Base-by-base conservation (phyloP, 2,888 invertebrate species). In the Habrosyne pyritoides region DNA sequence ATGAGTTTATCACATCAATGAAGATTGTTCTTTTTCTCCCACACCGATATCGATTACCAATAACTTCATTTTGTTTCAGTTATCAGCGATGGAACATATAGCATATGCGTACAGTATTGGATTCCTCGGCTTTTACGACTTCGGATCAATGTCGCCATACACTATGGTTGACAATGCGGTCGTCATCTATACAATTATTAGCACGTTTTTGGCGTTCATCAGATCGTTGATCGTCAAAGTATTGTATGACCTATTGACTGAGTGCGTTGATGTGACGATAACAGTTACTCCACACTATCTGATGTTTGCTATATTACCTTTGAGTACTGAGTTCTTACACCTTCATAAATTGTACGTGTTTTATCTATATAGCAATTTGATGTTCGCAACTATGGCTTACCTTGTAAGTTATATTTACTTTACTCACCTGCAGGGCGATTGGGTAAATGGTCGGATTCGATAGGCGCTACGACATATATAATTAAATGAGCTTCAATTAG, bases 101-200 rank as follows among this genome's bases (percentile, higher is more conserved):
- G 61, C 73, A 0, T 78, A 79, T 47, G 67, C 75, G 1, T 87
- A 81, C 50, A 83, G 87, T 0, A 77, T 89, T 49, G 90, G 90
- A 2, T 73, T 82, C 47, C 67, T 89, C 28, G 87, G 87, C 6
- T 66, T 84, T 10, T 83, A 84, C 53, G 89, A 90, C 63, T 85
- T 84, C 53, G 82, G 79, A 1, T 69, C 71, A 0, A 74, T 86
- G 60, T 88, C 87, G 0, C 75, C 86, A 0, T 83, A 66, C 53
- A 86, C 79, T 0, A 84, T 85, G 83, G 67, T 84, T 3, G 89
- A 90, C 55, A 89, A 83, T 21, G 84, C 87, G 2, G 77, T 84
- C 1, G 61, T 89, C 0, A 66, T 88, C 24, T 88, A 82, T 61
- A 65, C 77, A 7, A 53, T 82, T n/a, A 28, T 77, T 0, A 82